Evolutionary conservation across 2,113 vertebrate species (phyloP).

Genomic region (Hydropotes inermis): DNA sequence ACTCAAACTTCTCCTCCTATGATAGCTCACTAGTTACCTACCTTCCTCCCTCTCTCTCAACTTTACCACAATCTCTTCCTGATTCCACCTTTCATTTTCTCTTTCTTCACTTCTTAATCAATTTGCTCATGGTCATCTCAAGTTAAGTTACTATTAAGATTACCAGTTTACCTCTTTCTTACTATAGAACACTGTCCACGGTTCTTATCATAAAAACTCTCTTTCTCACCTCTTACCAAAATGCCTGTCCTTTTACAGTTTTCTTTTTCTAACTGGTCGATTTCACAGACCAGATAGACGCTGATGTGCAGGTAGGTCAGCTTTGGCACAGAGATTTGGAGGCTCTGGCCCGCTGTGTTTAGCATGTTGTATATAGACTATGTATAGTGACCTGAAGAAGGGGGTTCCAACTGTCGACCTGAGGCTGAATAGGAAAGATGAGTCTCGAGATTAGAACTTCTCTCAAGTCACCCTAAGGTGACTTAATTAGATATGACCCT

Average conservation of each 20-base stretch:
- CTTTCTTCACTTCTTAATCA: not conserved
- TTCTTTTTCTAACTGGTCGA: not conserved
- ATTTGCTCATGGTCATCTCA: not conserved
- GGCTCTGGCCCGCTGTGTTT: too few relatives aligned
- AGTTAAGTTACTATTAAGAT: not conserved
- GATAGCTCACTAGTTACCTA: not conserved
- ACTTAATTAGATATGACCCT: not conserved
- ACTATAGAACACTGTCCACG: not conserved
- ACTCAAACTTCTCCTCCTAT: not conserved
- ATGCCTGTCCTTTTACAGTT: not conserved
- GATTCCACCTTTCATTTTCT: not conserved
- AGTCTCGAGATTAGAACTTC: not conserved
- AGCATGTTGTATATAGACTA: not conserved
- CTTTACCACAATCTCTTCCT: not conserved
- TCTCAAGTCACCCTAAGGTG: not conserved
- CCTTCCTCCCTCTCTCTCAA: not conserved
- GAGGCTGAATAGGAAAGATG: not conserved
- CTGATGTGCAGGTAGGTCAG: not conserved
- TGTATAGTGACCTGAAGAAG: not conserved
- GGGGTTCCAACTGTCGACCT: not conserved
- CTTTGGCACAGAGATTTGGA: fast-evolving
- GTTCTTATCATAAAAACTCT: not conserved
- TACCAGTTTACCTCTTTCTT: not conserved
- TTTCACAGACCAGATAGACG: not conserved
- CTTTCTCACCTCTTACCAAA: not conserved